Evolutionary conservation across 2,113 vertebrate species (phyloP).

Genomic region (Thunnus maccoyii): DNA sequence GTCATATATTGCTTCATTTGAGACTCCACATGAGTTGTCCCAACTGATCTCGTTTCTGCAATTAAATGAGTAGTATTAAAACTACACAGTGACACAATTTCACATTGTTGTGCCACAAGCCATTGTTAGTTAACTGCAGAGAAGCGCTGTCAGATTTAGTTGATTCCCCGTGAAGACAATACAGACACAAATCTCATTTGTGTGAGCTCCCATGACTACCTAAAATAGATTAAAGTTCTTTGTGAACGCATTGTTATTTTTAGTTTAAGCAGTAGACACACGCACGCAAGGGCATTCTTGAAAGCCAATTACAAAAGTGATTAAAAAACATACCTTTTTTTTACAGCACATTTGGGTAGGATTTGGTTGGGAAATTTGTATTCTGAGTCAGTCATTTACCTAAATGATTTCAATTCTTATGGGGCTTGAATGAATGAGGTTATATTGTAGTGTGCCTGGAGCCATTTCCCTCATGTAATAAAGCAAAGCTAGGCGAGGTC

Average conservation of each 20-base stretch:
- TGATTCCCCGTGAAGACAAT: conserved; percentile 22
- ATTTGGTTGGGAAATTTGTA: neutral
- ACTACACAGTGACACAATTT: neutral
- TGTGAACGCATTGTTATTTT: conserved; percentile 23
- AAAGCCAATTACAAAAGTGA: too few species aligned
- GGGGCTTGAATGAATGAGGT: neutral
- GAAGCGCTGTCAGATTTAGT: conserved; percentile 4
- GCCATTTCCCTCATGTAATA: neutral
- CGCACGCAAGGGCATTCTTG: neutral
- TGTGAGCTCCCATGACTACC: conserved; percentile 3
- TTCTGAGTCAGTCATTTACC: neutral
- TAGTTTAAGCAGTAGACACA: neutral
- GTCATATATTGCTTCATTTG: conserved; percentile 10
- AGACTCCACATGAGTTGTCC: conserved; percentile 5
- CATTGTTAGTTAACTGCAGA: neutral
- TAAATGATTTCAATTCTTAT: neutral
- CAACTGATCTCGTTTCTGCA: conserved; percentile 12
- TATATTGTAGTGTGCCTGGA: neutral
- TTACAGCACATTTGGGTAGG: neutral
- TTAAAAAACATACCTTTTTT: neutral
- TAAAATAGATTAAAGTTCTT: conserved; percentile 35
- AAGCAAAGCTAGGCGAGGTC: neutral
- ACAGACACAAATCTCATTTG: neutral
- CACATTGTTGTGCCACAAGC: neutral
- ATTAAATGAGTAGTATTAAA: conserved; percentile 12